phyloP scores from a whole-genome alignment of 2,888 invertebrate genomes.

The Drosophila ustulata region DNA sequence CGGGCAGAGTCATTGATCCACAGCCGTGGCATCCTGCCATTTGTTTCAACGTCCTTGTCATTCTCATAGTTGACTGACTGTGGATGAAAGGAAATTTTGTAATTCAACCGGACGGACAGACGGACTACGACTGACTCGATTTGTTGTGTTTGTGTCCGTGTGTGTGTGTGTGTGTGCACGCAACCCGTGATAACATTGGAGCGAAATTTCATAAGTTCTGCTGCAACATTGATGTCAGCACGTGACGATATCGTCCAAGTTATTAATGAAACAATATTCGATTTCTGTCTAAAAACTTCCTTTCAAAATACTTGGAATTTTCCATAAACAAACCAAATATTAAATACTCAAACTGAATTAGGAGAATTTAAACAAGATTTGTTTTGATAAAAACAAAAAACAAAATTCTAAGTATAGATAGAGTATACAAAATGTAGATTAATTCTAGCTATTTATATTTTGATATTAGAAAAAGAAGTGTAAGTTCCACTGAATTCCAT shows the following conservation, averaged over 20 bases:
- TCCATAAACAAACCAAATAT: background rate
- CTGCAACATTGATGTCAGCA: constrained; percentile 12
- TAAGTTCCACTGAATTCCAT: too few species aligned
- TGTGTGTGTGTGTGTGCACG: constrained; percentile 5
- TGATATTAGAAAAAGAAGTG: too few species aligned
- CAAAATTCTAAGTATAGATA: too few species aligned
- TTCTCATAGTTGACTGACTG: constrained; percentile 42
- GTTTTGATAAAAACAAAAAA: too few species aligned
- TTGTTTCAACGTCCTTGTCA: constrained; percentile 43
- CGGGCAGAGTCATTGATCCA: constrained; percentile 25
- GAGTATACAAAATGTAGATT: too few species aligned
- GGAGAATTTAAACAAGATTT: too few species aligned
- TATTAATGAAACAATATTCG: background rate
- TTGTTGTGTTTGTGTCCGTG: constrained; percentile 10
- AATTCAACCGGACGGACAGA: constrained; percentile 32
- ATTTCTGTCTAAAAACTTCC: background rate
- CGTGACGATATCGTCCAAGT: constrained; percentile 2
- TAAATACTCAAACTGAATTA: background rate
- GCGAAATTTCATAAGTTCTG: constrained; percentile 12
- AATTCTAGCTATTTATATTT: too few species aligned
- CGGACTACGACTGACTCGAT: background rate
- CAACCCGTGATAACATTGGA: constrained; percentile 6
- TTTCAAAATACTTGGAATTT: background rate
- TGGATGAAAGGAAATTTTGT: constrained; percentile 38
- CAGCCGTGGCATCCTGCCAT: constrained; percentile 27